A percentile compares a stretch with the other conserved stretches of the same genome.
phyloP scores from a whole-genome alignment of 1,140 invertebrate species.

The Solen grandis region DNA sequence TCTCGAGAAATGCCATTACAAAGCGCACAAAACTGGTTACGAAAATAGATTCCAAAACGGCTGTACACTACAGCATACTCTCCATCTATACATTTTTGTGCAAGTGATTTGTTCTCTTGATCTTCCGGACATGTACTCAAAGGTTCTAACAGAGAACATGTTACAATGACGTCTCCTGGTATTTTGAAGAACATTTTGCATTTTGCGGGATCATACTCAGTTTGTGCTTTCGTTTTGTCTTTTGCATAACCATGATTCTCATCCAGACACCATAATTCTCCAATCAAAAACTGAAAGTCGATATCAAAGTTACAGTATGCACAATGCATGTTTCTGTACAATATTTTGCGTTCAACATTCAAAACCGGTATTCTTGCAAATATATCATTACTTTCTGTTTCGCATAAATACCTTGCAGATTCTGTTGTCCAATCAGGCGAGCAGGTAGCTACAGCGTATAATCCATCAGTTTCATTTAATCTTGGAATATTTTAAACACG shows the following conservation, averaged over 20 bases:
- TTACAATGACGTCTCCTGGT: background rate
- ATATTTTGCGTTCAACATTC: background rate
- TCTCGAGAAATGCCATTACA: background rate
- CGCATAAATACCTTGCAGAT: background rate
- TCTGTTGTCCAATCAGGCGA: background rate
- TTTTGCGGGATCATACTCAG: background rate
- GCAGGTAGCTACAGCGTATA: conserved; percentile 19
- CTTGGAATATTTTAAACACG: no score
- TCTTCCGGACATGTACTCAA: no score
- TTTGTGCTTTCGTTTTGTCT: background rate
- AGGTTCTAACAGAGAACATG: no score
- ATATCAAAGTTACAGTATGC: conserved; percentile 5
- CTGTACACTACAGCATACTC: background rate
- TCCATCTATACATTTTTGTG: background rate
- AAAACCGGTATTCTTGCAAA: background rate
- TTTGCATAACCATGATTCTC: background rate
- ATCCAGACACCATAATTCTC: conserved; percentile 2
- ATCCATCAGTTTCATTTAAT: conserved; percentile 6
- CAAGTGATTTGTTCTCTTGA: background rate
- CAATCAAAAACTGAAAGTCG: conserved; percentile 7
- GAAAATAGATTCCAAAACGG: background rate
- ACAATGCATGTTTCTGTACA: conserved; percentile 30
- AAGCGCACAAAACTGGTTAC: background rate
- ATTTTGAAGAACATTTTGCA: background rate
- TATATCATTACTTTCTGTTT: background rate